Evolutionary conservation across 2,113 vertebrate genomes (phyloP).

Genomic region (Psophia crepitans): DNA sequence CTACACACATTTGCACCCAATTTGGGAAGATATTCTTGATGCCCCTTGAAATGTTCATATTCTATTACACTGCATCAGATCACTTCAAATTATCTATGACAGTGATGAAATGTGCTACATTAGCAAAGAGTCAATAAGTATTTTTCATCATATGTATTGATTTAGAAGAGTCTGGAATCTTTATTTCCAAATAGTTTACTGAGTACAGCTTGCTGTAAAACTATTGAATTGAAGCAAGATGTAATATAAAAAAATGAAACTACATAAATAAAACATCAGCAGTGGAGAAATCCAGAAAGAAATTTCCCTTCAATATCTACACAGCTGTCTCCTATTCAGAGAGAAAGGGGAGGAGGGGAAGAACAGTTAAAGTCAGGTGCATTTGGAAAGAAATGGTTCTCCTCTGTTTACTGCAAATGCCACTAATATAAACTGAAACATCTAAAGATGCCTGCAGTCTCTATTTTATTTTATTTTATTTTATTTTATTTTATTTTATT

Average conservation of each 20-base stretch:
- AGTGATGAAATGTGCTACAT: neutral
- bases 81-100: neutral
- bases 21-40: neutral
- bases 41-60: neutral
- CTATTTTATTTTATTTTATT: neutral
- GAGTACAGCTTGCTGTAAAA: neutral
- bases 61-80: neutral
- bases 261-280: neutral
- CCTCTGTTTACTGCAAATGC: neutral
- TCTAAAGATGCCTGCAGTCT: fast-evolving
- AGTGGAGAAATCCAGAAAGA: neutral
- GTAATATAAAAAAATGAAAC: neutral
- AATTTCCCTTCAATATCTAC: neutral
- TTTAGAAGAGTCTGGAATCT: neutral
- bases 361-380: neutral
- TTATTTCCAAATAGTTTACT: neutral
- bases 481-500: neutral
- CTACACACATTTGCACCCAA: neutral
- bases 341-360: neutral
- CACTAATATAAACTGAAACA: neutral
- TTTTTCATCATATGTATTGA: neutral
- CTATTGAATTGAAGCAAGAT: neutral
- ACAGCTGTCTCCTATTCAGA: neutral
- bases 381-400: neutral
- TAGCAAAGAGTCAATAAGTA: neutral